Base-by-base conservation (phyloP, 2,113 vertebrate genomes). In the Chionis minor region DNA sequence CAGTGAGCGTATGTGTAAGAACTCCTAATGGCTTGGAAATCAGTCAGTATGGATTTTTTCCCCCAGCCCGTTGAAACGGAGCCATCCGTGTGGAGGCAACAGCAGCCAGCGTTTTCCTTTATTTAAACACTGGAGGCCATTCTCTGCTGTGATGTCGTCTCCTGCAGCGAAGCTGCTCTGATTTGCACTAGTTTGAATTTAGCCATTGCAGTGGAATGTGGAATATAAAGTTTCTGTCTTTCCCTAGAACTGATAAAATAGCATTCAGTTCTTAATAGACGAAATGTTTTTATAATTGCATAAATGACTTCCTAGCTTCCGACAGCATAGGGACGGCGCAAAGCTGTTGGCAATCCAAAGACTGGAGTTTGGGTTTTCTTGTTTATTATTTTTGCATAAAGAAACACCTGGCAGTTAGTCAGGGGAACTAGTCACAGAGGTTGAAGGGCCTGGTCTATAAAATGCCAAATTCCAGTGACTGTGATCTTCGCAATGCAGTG, bases 11-110 rank as follows among this genome's bases (percentile, higher is more conserved):
- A 55, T 94, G 84, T 73, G 84, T 80, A 44, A 90, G 58, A 88
- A 38, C 89, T 97, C 92, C 85, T 96, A 83, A 97, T 88, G 87
- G 66, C 84, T 74, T 94, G 94, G 89, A 96, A 94, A 97, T 67
- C 79, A 88, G 81, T 73, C 95, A 92, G 84, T 62, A 81, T 89
- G 45, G 92, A 86, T 84, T 88, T 72, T 80, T 75, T 1, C 54
- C 69, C 70, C 44, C 62, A 56, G 22, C 62, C 74, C 1, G 0
- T 1, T 93, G 92, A 95, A 90, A 92, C 40, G 1, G 83, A 92
- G 88, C 71, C 93, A 86, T 94, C 79, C 54, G 7, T 91, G 84
- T 79, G 77, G 33, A 84, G 63, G 44, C 77, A 86, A 14, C 52
- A 80, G 78, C 91, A 90, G 89, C 66, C 55, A 89, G 66, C n/a